Percentiles rank a stretch among this genome's conserved stretches.
phyloP scores from a whole-genome alignment of 2,888 invertebrate species.

The Pyrgus malvae region DNA sequence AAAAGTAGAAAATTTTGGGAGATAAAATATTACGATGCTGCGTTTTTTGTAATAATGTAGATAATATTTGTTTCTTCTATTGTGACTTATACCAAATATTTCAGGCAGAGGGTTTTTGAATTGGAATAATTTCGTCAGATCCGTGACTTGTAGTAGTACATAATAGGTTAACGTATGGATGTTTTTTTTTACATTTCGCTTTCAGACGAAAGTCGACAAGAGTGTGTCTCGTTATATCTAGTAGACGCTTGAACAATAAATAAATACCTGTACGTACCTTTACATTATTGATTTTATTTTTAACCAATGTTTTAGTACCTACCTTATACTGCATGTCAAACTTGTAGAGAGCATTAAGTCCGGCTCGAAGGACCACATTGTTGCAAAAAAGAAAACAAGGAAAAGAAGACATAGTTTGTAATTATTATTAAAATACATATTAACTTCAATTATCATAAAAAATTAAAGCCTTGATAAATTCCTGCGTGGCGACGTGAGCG shows the following conservation, averaged over 20 bases:
- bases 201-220: conserved; percentile 55
- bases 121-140: conserved; percentile 48
- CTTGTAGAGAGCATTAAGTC: no score
- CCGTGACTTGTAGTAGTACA: conserved; percentile 47
- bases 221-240: conserved; percentile 71
- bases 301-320: not conserved
- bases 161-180: conserved; percentile 58
- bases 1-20: conserved; percentile 18
- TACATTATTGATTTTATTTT: conserved; percentile 51
- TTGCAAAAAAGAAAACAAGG: not conserved
- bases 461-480: conserved; percentile 48
- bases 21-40: conserved; percentile 5
- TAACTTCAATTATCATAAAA: conserved; percentile 5
- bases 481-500: conserved; percentile 34
- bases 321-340: no score
- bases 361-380: no score
- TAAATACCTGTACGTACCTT: conserved; percentile 77
- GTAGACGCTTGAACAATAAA: conserved; percentile 79
- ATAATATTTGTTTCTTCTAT: conserved; percentile 41
- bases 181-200: conserved; percentile 60
- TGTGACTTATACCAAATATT: conserved; percentile 58
- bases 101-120: conserved; percentile 61
- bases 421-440: not conserved
- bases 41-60: conserved; percentile 28
- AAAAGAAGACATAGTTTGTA: not conserved